Percentiles rank a stretch among this genome's conserved stretches.
Evolutionary conservation across 2,113 vertebrate species (phyloP).

Genomic region (Grammomys surdaster): DNA sequence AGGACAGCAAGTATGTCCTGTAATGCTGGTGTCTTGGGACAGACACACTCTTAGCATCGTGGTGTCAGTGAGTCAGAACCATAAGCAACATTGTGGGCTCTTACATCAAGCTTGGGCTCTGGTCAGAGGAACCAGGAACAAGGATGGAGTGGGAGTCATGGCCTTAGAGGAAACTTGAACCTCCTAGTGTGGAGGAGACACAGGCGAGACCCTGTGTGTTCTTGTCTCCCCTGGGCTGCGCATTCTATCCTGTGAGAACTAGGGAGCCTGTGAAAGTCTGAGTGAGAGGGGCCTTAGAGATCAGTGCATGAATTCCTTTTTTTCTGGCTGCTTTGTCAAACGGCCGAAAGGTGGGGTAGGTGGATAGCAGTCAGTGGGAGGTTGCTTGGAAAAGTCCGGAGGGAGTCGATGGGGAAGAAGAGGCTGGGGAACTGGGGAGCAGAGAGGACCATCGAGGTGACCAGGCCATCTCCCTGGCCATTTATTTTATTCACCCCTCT

Average conservation of each 20-base stretch:
- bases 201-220: not conserved
- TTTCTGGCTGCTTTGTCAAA: not conserved
- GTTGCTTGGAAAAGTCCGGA: rapidly evolving
- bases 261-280: not conserved
- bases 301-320: not conserved
- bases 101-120: rapidly evolving
- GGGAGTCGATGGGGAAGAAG: rapidly evolving
- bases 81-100: not conserved
- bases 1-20: not conserved
- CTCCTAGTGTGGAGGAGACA: rapidly evolving
- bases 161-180: not conserved
- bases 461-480: not conserved
- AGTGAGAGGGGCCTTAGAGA: not conserved
- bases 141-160: rapidly evolving
- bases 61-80: not conserved
- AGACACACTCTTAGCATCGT: not conserved
- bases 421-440: too few relatives aligned
- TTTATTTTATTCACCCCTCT: not conserved
- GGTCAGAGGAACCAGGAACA: rapidly evolving
- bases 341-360: not conserved
- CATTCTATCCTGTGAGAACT: not conserved
- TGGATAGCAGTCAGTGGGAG: not conserved
- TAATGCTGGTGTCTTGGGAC: not conserved
- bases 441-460: too few relatives aligned
- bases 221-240: not conserved